Evolutionary conservation across 1,140 invertebrate species (phyloP).

Genomic region (Belonocnema kinseyi): DNA sequence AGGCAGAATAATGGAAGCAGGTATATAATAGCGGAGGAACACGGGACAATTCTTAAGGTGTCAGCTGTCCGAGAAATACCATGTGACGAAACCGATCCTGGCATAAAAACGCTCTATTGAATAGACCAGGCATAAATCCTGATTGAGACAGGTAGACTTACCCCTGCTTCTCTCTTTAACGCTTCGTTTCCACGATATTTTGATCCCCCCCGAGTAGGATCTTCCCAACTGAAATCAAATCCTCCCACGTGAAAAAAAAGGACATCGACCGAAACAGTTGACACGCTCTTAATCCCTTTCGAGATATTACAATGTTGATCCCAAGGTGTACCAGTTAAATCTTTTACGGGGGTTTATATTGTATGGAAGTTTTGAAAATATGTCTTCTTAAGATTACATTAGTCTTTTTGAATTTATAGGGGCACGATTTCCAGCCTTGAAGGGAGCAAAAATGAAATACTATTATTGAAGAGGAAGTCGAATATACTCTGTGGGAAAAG

Average conservation of each 20-base stretch:
- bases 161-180: not conserved
- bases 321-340: not conserved
- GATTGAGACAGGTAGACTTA: conserved; percentile 10
- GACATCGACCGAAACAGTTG: not conserved
- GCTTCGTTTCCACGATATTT: not conserved
- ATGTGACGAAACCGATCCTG: not conserved
- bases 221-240: not conserved
- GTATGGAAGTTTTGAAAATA: not conserved
- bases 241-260: conserved; percentile 16
- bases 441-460: not conserved
- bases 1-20: not conserved
- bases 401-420: conserved; percentile 9
- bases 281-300: not conserved
- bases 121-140: conserved; percentile 11
- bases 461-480: not conserved
- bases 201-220: not conserved
- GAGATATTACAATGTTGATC: not conserved
- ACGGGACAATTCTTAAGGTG: conserved; percentile 42
- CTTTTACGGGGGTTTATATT: not conserved
- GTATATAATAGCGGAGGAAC: not conserved
- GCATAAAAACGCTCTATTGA: conserved; percentile 2
- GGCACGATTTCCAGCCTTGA: not conserved
- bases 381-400: not conserved
- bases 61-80: conserved; percentile 35
- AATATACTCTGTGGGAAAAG: not conserved